Percentiles rank a stretch among this genome's conserved stretches.
phyloP scores from a whole-genome alignment of 2,888 invertebrate genomes.

The Neocrepidodera transversa region DNA sequence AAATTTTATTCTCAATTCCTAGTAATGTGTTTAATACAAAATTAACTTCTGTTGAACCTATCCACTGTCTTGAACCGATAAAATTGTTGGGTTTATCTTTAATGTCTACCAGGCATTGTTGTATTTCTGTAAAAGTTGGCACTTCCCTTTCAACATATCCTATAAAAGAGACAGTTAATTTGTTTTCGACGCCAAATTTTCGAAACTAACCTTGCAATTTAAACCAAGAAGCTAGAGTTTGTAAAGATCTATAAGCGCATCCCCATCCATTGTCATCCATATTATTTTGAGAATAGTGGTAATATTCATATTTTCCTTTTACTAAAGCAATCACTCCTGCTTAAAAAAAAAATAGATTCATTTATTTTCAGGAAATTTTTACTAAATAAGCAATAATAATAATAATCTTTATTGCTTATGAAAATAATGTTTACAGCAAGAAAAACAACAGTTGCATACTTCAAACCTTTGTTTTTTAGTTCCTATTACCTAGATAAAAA shows the following conservation, averaged over 20 bases:
- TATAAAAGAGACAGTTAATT: background rate
- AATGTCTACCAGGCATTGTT: conserved; percentile 91
- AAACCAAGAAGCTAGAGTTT: conserved; percentile 97
- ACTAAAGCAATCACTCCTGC: conserved; percentile 69
- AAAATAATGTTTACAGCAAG: too few relatives aligned
- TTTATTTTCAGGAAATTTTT: too few relatives aligned
- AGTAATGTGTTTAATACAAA: conserved; percentile 87
- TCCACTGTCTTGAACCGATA: conserved; percentile 93
- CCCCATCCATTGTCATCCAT: conserved; percentile 99
- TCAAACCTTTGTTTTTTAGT: too few relatives aligned
- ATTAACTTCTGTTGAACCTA: conserved; percentile 96
- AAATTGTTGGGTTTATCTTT: conserved; percentile 91
- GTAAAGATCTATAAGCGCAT: conserved; percentile 97
- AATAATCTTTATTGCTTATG: too few relatives aligned
- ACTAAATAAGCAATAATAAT: background rate
- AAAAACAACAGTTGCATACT: too few relatives aligned
- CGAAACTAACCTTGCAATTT: conserved; percentile 67
- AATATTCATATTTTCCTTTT: conserved; percentile 88
- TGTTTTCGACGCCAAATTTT: too few relatives aligned
- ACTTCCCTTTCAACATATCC: conserved; percentile 76
- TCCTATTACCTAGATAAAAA: too few relatives aligned
- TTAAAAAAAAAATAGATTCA: conserved; percentile 27
- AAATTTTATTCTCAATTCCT: conserved; percentile 78
- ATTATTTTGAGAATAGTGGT: conserved; percentile 95
- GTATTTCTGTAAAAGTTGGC: conserved; percentile 87